These are phyloP conservation scores for Lamellibrachia columna DNA, from an alignment of 2,888 invertebrate species.

Conservation along the genomic window DNA sequence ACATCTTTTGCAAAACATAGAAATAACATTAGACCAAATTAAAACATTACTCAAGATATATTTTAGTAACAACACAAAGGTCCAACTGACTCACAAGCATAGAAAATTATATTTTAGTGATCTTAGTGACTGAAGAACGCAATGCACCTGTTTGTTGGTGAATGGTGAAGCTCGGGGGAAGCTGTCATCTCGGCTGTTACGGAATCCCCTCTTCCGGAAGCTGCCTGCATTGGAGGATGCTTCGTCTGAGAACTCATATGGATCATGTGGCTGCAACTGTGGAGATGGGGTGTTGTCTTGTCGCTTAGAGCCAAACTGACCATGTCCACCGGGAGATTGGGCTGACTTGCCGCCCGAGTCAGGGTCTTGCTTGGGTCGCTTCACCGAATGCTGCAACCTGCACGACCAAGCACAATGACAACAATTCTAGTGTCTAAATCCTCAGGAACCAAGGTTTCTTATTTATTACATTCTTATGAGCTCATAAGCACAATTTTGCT, in stretches of 20 bases:
- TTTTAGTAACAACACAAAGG: too few species aligned
- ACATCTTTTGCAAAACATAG: too few species aligned
- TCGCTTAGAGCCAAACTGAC: conserved; percentile 19
- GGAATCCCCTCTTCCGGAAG: conserved; percentile 44
- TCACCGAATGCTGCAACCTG: conserved; percentile 89
- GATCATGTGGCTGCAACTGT: conserved; percentile 67
- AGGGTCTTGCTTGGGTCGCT: conserved; percentile 63
- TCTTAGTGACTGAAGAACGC: not conserved
- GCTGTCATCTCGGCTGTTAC: conserved; percentile 54
- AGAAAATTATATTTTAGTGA: too few species aligned
- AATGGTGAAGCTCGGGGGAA: conserved; percentile 48
- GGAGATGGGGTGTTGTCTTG: conserved; percentile 67
- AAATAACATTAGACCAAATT: too few species aligned
- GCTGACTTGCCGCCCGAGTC: not conserved
- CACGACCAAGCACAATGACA: conserved; percentile 29
- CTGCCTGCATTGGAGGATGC: conserved; percentile 52
- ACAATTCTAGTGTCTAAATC: too few species aligned
- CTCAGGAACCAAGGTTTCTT: too few species aligned
- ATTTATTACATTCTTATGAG: too few species aligned
- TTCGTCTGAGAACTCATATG: conserved; percentile 80
- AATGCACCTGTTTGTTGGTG: conserved; percentile 24
- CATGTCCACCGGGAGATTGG: not conserved
- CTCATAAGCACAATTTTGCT: too few species aligned
- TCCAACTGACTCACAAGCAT: too few species aligned
- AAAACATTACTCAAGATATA: too few species aligned